These are phyloP conservation scores for Helostoma temminkii DNA, from an alignment of 2,797 vertebrate genomes.

Conservation along the genomic window DNA sequence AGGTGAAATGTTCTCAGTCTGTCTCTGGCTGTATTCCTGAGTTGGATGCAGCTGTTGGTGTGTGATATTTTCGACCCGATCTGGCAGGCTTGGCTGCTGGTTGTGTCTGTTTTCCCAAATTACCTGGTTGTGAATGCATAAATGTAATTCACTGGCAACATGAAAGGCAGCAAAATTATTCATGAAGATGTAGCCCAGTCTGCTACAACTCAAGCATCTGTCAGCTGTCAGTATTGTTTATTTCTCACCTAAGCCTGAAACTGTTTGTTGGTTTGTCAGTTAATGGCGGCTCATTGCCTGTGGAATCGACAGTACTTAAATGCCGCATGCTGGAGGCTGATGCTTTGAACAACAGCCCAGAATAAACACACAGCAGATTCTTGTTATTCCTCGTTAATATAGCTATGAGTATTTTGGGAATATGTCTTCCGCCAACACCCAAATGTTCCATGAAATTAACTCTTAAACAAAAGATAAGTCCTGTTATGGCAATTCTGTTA, in stretches of 20 bases:
- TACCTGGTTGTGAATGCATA: conserved; percentile 60
- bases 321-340: conserved; percentile 57
- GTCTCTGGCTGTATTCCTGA: conserved; percentile 16
- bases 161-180: conserved; percentile 71
- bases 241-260: conserved; percentile 74
- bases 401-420: conserved; percentile 47
- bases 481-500: conserved; percentile 43
- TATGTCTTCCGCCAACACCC: conserved; percentile 35
- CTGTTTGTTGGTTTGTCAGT: conserved; percentile 71
- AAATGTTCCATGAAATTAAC: conserved; percentile 74
- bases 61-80: conserved; percentile 56
- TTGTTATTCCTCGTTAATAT: conserved; percentile 60
- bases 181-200: conserved; percentile 62
- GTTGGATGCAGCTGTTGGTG: conserved; percentile 44
- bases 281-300: conserved; percentile 54
- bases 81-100: conserved; percentile 38
- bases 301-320: conserved; percentile 60
- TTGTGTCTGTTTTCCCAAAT: conserved; percentile 57
- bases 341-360: conserved; percentile 61
- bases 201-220: conserved; percentile 70
- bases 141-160: conserved; percentile 65
- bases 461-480: conserved; percentile 74
- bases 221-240: conserved; percentile 79
- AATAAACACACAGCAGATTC: conserved; percentile 65
- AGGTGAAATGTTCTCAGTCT: conserved; percentile 45